Percentiles rank a stretch among this genome's conserved stretches.
phyloP scores from a whole-genome alignment of 2,888 invertebrate genomes.

The Sepiola atlantica region DNA sequence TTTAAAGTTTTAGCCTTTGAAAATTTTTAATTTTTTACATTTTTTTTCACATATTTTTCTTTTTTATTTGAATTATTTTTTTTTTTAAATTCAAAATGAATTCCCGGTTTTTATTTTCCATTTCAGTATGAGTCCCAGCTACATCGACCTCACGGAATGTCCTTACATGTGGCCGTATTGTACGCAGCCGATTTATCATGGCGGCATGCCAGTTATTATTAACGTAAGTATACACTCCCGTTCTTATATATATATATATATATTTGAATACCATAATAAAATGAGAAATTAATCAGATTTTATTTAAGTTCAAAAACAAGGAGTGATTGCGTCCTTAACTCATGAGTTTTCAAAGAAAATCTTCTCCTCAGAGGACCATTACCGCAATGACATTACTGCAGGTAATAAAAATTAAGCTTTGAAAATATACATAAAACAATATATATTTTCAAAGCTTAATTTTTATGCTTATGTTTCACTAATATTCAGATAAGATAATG shows the following conservation, averaged over 20 bases:
- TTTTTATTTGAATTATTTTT: constrained; percentile 10
- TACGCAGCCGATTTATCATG: constrained; percentile 92
- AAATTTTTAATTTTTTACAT: neutral
- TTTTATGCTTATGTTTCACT: no score
- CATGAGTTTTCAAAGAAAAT: no score
- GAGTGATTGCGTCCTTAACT: no score
- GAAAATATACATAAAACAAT: no score
- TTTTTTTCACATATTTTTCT: neutral
- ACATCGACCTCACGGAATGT: constrained; percentile 94
- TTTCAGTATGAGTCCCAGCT: constrained; percentile 80
- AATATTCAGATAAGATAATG: no score
- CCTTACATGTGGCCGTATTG: constrained; percentile 99
- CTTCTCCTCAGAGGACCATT: no score
- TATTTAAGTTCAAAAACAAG: no score
- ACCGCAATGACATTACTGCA: no score
- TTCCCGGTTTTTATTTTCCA: neutral
- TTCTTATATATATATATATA: neutral
- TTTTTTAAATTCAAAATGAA: constrained; percentile 44
- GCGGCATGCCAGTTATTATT: constrained; percentile 89
- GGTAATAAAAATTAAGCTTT: no score
- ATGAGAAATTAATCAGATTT: no score
- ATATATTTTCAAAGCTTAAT: no score
- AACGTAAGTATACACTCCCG: constrained; percentile 79
- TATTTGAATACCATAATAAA: no score
- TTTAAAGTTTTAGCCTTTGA: neutral